Base-by-base conservation (phyloP, 2,888 invertebrate genomes). In the Rhingia rostrata region DNA sequence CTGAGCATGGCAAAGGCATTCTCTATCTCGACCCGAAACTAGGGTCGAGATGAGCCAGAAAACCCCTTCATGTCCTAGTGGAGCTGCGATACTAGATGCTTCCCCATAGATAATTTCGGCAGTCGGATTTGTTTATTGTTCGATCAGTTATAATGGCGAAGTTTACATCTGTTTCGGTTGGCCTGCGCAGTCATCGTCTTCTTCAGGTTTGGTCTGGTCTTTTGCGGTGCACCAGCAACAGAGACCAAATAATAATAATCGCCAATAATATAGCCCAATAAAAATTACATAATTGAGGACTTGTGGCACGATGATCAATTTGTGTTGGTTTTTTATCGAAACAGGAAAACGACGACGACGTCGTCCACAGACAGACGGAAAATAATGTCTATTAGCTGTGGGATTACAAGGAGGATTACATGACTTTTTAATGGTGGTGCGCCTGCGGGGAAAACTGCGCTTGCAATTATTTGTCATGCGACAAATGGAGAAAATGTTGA, bases 261-360 rank as follows among this genome's bases (percentile, higher is more conserved):
- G 60, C 67, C 79, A 64, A 74, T 74, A 83, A 79, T 83, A 73
- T 74, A 79, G 79, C 79, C 69, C 66, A 84, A 84, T 84, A 84
- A 80, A 84, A 80, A 84, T 84, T 80, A 80, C 70, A 80, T 84
- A 74, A 84, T 80, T 84, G 84, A 80, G 43, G 74, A 84, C 80
- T 84, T 70, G 74, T 80, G 79, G 84, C 74, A 74, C 70, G 74
- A 74, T 75, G 74, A 80, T 84, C 84, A 80, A 80, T 80, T 84
- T 84, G 66, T 49, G 69, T 64, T 70, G 37, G 63, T 63, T 64
- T 22, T 22, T 80, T 84, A 84, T 84, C 84, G 84, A 84, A 75
- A 53, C 84, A 74, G 84, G 74, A 84, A 84, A 70, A 56, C 63
- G 7, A 72, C 47, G 22, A 22, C 22, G 22, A 22, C 22, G 22